Evolutionary conservation across 1,140 invertebrate species (phyloP).

Genomic region (Rhizoglyphus robini): DNA sequence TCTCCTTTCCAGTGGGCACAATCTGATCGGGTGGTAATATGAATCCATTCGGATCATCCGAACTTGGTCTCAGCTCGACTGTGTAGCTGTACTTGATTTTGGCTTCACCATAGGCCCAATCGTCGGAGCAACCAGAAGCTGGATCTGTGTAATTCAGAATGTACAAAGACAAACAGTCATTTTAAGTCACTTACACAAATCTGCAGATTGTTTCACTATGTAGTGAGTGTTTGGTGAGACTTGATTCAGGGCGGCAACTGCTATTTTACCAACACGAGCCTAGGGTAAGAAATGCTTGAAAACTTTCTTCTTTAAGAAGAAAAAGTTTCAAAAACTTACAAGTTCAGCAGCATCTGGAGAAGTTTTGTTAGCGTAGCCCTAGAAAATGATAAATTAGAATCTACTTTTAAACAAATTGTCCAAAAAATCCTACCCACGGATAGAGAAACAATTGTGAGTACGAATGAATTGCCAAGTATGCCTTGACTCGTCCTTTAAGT

Average conservation of each 20-base stretch:
- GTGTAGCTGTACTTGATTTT: slow-evolving; percentile 35
- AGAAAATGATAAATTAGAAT: no score
- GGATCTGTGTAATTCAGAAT: not conserved
- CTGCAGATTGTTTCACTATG: slow-evolving; percentile 26
- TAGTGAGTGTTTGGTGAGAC: slow-evolving; percentile 39
- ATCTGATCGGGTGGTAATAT: slow-evolving; percentile 45
- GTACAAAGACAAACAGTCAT: not conserved
- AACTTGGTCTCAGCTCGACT: slow-evolving; percentile 36
- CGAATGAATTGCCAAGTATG: slow-evolving; percentile 26
- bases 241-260: not conserved
- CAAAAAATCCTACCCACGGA: no score
- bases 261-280: not conserved
- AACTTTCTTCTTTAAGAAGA: no score
- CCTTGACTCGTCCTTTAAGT: slow-evolving; percentile 22
- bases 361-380: no score
- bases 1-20: slow-evolving; percentile 26
- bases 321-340: not conserved
- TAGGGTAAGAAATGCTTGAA: no score
- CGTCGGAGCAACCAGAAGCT: slow-evolving; percentile 25
- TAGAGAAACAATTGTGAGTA: slow-evolving; percentile 38
- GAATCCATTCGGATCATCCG: slow-evolving; percentile 37
- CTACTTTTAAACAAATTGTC: no score
- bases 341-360: not conserved
- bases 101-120: slow-evolving; percentile 27
- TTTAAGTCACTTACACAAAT: slow-evolving; percentile 13